Base-by-base conservation (phyloP, 2,113 vertebrate species). In the Engystomops pustulosus region DNA sequence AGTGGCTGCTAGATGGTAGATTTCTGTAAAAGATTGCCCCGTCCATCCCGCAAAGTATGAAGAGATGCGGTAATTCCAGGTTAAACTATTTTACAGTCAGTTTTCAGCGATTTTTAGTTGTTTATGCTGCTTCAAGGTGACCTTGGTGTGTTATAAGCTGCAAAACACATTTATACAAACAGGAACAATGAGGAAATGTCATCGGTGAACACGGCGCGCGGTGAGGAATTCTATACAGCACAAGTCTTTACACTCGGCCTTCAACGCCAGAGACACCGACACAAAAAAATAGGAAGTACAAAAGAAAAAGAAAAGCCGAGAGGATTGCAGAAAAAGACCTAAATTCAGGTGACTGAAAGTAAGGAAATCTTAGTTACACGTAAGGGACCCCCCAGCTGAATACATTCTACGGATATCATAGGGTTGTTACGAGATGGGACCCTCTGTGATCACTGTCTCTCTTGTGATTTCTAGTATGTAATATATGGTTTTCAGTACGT, bases 151-250 rank as follows among this genome's bases (percentile, higher is more conserved):
- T 34, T 36, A 77, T 11, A 47, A 77, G 47, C 74, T 36, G 32
- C 72, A 55, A 30, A 55, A 77, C 70, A 77, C 47, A 77, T 77
- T 77, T 55, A 34, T 53, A 77, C 74, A 77, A 76, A 55, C 74
- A 55, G 49, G 49, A 77, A 55, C 74, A 77, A 77, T 77, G 47
- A 77, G 74, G 74, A 77, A 77, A 77, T 77, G 45, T 51, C 45
- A 77, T 38, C 49, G 53, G 30, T 51, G 49, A 55, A 55, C 74
- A 55, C n/a, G 74, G 27, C 17, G 5, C 74, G 20, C 74, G 3
- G 74, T 17, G 10, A 53, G 49, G 47, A 77, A n/a, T 53, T 77
- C 47, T 30, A 10, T 77, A n/a, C 49, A 38, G 23, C 30, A n/a
- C 8, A 77, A 55, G 49, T 55, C 30, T 75, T 49, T 51, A 76